Evolutionary conservation across 2,113 vertebrate species (phyloP).

Genomic region (Mormyrus iriodes): DNA sequence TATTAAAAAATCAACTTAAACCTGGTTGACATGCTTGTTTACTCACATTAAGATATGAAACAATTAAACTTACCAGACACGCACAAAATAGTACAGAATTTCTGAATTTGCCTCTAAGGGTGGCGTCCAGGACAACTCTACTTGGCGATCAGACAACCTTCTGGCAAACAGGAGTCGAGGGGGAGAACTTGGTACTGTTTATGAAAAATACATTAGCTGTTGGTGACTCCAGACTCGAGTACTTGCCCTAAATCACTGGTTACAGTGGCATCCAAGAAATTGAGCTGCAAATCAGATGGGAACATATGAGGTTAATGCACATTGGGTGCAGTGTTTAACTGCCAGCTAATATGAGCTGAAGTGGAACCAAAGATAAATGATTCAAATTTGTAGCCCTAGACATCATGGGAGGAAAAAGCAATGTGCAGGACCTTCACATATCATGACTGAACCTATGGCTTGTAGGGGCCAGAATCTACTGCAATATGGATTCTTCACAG

Average conservation of each 20-base stretch:
- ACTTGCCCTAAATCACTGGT: neutral
- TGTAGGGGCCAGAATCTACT: neutral
- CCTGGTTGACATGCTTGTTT: neutral
- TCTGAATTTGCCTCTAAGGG: conserved; percentile 84
- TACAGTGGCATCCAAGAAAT: neutral
- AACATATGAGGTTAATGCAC: neutral
- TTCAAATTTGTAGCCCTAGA: neutral
- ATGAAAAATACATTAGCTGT: conserved; percentile 49
- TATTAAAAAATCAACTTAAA: neutral
- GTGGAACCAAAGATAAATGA: neutral
- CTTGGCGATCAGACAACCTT: conserved; percentile 82
- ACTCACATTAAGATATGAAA: neutral
- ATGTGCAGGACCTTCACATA: neutral
- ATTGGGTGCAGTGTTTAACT: neutral
- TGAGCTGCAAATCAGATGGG: neutral
- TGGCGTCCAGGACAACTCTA: conserved; percentile 87
- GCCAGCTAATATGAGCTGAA: neutral
- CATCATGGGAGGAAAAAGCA: neutral
- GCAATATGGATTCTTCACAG: neutral
- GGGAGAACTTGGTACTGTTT: conserved; percentile 82
- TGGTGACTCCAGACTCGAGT: conserved; percentile 16
- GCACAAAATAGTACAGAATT: conserved; percentile 85
- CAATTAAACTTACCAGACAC: conserved; percentile 78
- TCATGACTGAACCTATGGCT: neutral
- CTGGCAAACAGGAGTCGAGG: conserved; percentile 73